phyloP scores from a whole-genome alignment of 2,797 vertebrate genomes.

The Notamacropus eugenii region DNA sequence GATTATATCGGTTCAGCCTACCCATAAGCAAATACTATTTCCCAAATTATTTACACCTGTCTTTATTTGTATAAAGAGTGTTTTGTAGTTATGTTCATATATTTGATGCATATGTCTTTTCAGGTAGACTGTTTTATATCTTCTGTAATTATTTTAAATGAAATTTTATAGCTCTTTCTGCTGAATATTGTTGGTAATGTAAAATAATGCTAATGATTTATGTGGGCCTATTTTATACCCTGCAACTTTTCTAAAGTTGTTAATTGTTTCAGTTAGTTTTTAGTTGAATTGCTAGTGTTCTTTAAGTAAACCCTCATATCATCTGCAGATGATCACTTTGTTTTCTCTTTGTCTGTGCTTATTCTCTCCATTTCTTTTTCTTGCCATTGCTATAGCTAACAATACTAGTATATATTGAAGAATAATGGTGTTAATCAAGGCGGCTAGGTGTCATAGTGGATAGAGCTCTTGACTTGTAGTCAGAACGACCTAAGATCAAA shows the following conservation, averaged over 20 bases:
- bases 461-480: neutral
- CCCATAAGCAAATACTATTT: neutral
- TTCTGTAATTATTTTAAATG: neutral
- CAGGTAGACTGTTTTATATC: neutral
- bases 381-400: neutral
- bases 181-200: neutral
- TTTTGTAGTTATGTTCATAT: neutral
- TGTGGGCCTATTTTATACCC: neutral
- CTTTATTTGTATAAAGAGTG: neutral
- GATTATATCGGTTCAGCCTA: neutral
- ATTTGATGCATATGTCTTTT: neutral
- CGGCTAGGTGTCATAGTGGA: neutral
- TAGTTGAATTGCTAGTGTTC: neutral
- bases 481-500: too few relatives aligned
- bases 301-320: neutral
- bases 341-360: neutral
- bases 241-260: neutral
- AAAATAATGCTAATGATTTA: neutral
- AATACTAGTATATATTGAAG: neutral
- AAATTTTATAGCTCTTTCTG: neutral
- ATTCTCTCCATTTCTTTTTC: neutral
- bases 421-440: neutral
- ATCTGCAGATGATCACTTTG: neutral
- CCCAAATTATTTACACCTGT: neutral
- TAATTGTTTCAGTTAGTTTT: neutral